Base-by-base conservation (phyloP, 2,113 vertebrate species). In the Cryptotis parvus region DNA sequence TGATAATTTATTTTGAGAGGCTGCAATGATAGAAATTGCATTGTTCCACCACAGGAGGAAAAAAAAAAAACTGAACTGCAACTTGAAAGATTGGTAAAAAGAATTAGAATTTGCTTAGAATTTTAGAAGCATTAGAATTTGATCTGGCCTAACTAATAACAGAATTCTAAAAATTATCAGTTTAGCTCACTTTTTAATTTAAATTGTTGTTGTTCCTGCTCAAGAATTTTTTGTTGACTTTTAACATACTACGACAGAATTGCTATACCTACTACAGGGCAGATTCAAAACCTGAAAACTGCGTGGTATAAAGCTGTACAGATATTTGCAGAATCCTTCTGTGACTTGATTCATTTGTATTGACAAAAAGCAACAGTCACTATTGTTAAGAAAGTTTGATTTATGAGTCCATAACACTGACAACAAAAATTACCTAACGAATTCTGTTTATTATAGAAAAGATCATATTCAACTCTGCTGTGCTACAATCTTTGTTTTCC, bases 1-100 rank as follows among this genome's bases (percentile, higher is more conserved):
- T 73, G 31, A 73, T 45, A 82, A 77, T 78, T 84, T 78, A 84
- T 84, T 92, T 84, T 72, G 69, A 77, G 27, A 82, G 78, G 70
- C 27, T 72, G n/a, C 31, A 76, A 31, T 55, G 27, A 85, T 61
- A 78, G 55, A 58, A 93, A 85, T 37, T 37, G 58, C 35, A 66
- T 35, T 63, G 22, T 70, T 92, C 27, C 77, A 49, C 26, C 45
- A 75, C 83, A 24, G 68, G 31, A 79, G 43, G 4, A 69, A 73
- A 78, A 80, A 33, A 78, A 80, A 4, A 81, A 41, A 78, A 80
- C 4, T 58, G 3, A 82, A 82, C 82, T 63, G 2, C 72, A 35
- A 61, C 33, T 76, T 43, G 52, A 20, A 72, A 70, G 55, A 58
- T 58, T 58, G 24, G 20, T 24, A 24, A 58, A 37, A 16, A 1